Percentiles rank a stretch among this genome's conserved stretches.
Evolutionary conservation across 1,140 invertebrate genomes (phyloP).

Genomic region (Dinothrombium tinctorium): DNA sequence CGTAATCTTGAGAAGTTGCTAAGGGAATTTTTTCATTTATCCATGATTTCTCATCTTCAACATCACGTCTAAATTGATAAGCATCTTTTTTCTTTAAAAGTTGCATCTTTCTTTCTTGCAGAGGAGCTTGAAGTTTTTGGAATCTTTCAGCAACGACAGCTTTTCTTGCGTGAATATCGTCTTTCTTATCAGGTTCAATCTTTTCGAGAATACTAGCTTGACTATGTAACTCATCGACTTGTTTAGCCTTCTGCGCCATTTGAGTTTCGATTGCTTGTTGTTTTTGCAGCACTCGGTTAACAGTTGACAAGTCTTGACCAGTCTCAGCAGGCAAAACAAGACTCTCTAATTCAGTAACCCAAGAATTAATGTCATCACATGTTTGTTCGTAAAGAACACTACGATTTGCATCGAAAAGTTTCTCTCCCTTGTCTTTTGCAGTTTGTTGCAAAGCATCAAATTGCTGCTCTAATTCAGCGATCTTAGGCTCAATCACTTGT

Average conservation of each 20-base stretch:
- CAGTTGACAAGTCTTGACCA: conserved; percentile 83
- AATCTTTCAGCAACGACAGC: conserved; percentile 56
- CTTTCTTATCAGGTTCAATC: conserved; percentile 82
- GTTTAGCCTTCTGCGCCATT: conserved; percentile 76
- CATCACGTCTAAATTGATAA: conserved; percentile 91
- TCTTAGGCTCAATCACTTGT: conserved; percentile 67
- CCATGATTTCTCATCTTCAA: conserved; percentile 98
- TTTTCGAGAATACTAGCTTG: conserved; percentile 80
- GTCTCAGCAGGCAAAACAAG: conserved; percentile 88
- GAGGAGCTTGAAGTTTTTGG: conserved; percentile 41
- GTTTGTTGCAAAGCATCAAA: conserved; percentile 79
- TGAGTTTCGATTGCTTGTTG: conserved; percentile 90
- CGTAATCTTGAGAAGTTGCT: conserved; percentile 68
- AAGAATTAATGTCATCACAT: conserved; percentile 91
- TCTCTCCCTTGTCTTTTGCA: conserved; percentile 88
- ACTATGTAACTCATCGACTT: conserved; percentile 72
- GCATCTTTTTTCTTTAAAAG: conserved; percentile 96
- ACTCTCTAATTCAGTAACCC: conserved; percentile 93
- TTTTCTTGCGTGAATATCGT: conserved; percentile 85
- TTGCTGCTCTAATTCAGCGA: conserved; percentile 61
- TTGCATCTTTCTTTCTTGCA: conserved; percentile 60
- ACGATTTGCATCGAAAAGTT: conserved; percentile 91
- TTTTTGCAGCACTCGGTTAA: conserved; percentile 96
- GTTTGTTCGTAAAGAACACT: conserved; percentile 89
- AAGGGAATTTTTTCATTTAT: conserved; percentile 90